phyloP scores from a whole-genome alignment of 1,140 invertebrate species.

The Triops longicaudatus region DNA sequence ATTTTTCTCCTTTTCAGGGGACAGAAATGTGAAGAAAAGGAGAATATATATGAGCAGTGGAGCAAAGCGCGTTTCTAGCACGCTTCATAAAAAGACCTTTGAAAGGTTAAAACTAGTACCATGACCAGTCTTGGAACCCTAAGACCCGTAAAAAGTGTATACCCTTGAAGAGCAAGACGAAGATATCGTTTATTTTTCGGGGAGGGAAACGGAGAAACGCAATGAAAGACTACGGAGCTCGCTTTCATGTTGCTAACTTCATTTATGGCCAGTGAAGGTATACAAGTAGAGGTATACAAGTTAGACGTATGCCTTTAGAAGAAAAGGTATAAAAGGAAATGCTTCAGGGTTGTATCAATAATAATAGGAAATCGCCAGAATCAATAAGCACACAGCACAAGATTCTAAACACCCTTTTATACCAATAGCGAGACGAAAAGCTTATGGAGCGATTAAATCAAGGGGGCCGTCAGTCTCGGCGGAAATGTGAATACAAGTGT shows the following conservation, averaged over 20 bases:
- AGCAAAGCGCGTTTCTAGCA: background rate
- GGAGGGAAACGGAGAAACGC: background rate
- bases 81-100: background rate
- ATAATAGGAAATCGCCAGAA: no score
- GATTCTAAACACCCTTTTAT: no score
- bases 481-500: background rate
- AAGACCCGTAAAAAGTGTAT: background rate
- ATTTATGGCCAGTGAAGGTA: background rate
- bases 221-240: background rate
- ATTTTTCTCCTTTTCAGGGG: conserved; percentile 1
- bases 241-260: background rate
- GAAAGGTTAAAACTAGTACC: background rate
- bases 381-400: no score
- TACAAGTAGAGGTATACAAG: background rate
- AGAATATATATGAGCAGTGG: background rate
- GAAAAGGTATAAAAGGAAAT: background rate
- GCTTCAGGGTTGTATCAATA: no score
- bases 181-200: background rate
- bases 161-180: background rate
- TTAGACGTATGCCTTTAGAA: no score
- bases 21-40: background rate
- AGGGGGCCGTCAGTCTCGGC: background rate
- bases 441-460: background rate
- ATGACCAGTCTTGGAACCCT: conserved; percentile 1
- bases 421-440: background rate